Base-by-base conservation (phyloP, 2,888 invertebrate species). In the Thelaira solivaga region DNA sequence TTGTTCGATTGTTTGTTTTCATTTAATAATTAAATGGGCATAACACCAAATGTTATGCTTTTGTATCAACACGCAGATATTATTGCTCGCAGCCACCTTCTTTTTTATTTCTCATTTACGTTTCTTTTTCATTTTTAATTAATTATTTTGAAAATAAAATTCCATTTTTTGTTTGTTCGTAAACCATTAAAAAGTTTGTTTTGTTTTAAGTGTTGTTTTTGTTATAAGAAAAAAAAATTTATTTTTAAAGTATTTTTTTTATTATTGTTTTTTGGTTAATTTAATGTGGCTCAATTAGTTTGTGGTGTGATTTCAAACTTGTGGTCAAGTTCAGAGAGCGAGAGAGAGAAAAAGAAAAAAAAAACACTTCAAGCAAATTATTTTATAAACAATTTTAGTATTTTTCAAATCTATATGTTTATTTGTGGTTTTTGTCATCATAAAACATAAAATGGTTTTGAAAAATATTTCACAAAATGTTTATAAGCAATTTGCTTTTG, bases 51-150 rank as follows among this genome's bases (percentile, higher is more conserved):
- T 83, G 85, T 84, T 84, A 87, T 87, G 86, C 85, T 83, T 51
- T 81, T 83, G 83, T 83, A 87, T 88, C 88, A 89, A 88, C 89
- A 88, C 89, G 86, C 88, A 88, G 86, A 88, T 88, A 88, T 88
- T 88, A 88, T 88, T 88, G 88, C 88, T 88, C 88, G 88, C 88
- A 89, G 85, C 88, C 88, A 88, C 83, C 83, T 79, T 75, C 72
- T 76, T 49, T 45, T 43, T 16, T 13, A 39, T 39, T 7, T 10
- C 26, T 11, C 13, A 36, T 45, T 61, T 39, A 5, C 26, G 31
- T 16, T 49, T 72, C 16, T 65, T 69, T 51, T 57, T 62, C 26
- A 57, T 49, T 62, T 74, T 41, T 2, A 45, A 26, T 65, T 16
- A 45, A 49, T 59, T 55, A 57, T 57, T 67, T 41, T 5, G 26